Evolutionary conservation across 2,797 vertebrate genomes (phyloP), one percentile per base, ranked within the genome.

Genomic region (Siniperca scherzeri): DNA sequence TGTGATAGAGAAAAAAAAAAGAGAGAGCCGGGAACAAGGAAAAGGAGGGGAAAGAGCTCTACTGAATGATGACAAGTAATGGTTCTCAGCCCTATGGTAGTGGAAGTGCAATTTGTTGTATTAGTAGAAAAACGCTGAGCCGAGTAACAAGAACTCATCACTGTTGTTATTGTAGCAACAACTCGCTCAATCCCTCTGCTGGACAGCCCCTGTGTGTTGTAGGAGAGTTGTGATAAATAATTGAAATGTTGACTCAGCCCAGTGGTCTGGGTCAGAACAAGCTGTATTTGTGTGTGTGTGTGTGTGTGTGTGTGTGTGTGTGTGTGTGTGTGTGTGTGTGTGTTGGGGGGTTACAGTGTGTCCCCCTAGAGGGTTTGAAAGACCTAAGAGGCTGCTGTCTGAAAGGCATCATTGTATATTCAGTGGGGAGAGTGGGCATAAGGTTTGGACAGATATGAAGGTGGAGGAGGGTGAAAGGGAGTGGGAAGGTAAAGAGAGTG

Each of bases 241-340:
- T 93, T 91, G 90, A 94, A 93, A 92, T 83, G 89, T 93, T 88
- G 90, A 93, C 89, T 92, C 91, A 90, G 92, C 87, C 81, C 83
- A 89, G 81, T 84, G 90, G 90, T 90, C 87, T 81, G 83, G 89
- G 90, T 90, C 85, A 82, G 82, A 86, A 84, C 84, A 88, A 90
- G 83, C 78, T 90, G 80, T 87, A 71, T 87, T 80, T 56, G 71
- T 68, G 65, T 22, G 27, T 64, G 46, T 12, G 7, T 57, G 62
- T 62, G 59, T 68, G 53, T 14, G 62, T 33, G 38, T 17, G 70
- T 55, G 56, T 36, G 44, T 73, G 64, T 25, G 64, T 25, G 56
- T 66, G 64, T 75, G 21, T 67, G 70, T 40, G 42, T 57, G 27
- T 19, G 42, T 50, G 56, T 36, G 78, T 60, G 44, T 25, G 74